Evolutionary conservation across 2,113 vertebrate species (phyloP).

Genomic region (Eublepharis macularius): DNA sequence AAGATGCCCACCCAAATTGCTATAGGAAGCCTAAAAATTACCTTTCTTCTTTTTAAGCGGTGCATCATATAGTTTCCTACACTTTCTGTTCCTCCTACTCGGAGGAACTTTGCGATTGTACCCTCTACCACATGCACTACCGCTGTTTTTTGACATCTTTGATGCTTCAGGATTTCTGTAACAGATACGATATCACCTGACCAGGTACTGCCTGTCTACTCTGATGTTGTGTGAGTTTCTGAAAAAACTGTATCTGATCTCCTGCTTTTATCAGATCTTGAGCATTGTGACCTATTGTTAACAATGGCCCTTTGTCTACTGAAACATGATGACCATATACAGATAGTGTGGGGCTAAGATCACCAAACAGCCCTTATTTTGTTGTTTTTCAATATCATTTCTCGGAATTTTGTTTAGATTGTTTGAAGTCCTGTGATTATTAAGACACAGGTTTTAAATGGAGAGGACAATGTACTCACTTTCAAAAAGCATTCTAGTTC

Average conservation of each 20-base stretch:
- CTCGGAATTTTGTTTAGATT: background rate
- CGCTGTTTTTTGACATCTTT: conserved; percentile 1
- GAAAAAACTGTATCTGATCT: background rate
- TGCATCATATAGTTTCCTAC: background rate
- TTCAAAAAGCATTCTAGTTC: background rate
- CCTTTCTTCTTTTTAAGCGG: conserved; percentile 17
- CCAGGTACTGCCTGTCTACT: background rate
- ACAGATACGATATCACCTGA: background rate
- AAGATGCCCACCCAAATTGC: background rate
- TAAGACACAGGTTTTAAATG: too few relatives aligned
- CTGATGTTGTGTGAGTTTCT: conserved; percentile 8
- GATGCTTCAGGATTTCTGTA: background rate
- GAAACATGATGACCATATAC: conserved; percentile 11
- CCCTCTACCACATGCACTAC: background rate
- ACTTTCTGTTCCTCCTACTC: conserved; percentile 16
- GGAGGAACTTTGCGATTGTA: background rate
- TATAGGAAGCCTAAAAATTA: background rate
- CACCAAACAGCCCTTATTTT: background rate
- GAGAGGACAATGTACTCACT: background rate
- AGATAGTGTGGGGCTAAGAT: background rate
- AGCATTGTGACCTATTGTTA: background rate
- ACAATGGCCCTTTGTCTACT: background rate
- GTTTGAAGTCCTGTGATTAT: too few relatives aligned
- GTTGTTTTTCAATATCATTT: background rate
- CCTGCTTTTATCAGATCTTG: conserved; percentile 1